A percentile compares a stretch with the other conserved stretches of the same genome.
Conservation (phyloP, 2,113 vertebrate genomes). For the Nipponia nippon region DNA sequence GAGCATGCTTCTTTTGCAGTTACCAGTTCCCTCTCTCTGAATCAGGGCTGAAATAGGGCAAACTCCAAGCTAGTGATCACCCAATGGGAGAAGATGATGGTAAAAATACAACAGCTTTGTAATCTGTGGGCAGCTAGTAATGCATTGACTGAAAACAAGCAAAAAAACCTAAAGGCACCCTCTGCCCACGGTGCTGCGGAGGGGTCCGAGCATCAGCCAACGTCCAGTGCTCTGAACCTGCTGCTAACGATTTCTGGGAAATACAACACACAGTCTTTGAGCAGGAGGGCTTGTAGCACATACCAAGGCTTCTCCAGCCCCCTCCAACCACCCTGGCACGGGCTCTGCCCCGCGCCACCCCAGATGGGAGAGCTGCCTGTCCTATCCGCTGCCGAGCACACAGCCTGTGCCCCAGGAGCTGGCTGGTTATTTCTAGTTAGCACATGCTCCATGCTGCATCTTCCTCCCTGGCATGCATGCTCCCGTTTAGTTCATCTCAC, state of each 20-base stretch:
- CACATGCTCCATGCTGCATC: neutral
- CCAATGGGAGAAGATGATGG: accelerated
- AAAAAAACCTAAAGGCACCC: neutral
- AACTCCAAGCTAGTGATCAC: neutral
- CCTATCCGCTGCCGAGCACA: accelerated
- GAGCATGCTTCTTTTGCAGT: neutral
- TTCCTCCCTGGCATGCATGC: neutral
- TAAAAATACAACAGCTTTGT: neutral
- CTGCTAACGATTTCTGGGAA: neutral
- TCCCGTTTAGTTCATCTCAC: neutral
- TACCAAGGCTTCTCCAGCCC: neutral
- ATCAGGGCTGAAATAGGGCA: neutral
- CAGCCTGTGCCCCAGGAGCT: neutral
- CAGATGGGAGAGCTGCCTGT: neutral
- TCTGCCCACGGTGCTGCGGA: neutral
- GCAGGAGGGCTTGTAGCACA: neutral
- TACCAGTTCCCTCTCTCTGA: neutral
- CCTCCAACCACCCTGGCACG: neutral
- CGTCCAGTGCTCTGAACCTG: accelerated
- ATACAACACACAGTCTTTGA: accelerated
- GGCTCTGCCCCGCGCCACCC: neutral
- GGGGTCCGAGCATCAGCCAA: neutral
- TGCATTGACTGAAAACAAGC: neutral
- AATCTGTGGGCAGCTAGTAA: neutral
- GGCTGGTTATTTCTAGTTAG: neutral